A percentile compares a stretch with the other conserved stretches of the same genome.
Conservation (phyloP, 2,113 vertebrate genomes). For the Ageneiosus marmoratus region DNA sequence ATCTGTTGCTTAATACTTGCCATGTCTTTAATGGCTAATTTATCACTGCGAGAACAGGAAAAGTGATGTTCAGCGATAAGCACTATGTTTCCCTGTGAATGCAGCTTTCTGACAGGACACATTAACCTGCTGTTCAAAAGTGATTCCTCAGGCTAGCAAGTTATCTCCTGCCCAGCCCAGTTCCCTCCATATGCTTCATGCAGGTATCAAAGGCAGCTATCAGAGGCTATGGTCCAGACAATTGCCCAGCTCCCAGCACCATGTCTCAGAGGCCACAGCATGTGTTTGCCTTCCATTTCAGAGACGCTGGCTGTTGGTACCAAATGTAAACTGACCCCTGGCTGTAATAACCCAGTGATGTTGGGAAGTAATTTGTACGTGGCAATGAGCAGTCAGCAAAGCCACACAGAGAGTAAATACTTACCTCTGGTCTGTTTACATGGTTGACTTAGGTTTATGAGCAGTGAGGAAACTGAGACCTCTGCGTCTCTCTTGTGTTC, state of each 20-base stretch:
- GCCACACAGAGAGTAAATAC: constrained; percentile 58
- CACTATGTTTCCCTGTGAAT: constrained; percentile 52
- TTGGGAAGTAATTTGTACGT: constrained; percentile 48
- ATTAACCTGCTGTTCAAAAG: constrained; percentile 48
- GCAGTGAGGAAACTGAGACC: constrained; percentile 11
- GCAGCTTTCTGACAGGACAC: constrained; percentile 32
- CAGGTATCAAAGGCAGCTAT: constrained; percentile 49
- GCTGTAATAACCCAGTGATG: constrained; percentile 32
- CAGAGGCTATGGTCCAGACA: constrained; percentile 17
- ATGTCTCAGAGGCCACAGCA: constrained; percentile 24
- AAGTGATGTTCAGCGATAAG: constrained; percentile 60
- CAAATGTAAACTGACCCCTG: constrained; percentile 44
- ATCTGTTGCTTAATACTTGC: constrained; percentile 72
- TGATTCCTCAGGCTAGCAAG: constrained; percentile 36
- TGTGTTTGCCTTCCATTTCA: constrained; percentile 42
- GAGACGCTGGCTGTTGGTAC: constrained; percentile 15
- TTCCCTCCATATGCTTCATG: constrained; percentile 50
- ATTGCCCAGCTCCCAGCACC: constrained; percentile 4
- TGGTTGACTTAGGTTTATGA: constrained; percentile 63
- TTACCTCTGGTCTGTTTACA: constrained; percentile 58
- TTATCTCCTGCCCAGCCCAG: constrained; percentile 40
- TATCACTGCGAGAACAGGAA: constrained; percentile 53
- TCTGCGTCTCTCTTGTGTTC: constrained; percentile 7
- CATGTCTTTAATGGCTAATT: constrained; percentile 69
- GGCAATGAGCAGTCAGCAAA: constrained; percentile 27